A percentile compares a stretch with the other conserved stretches of the same genome.
phyloP scores from a whole-genome alignment of 2,797 vertebrate genomes.

The Stomatorhinus walkeri region DNA sequence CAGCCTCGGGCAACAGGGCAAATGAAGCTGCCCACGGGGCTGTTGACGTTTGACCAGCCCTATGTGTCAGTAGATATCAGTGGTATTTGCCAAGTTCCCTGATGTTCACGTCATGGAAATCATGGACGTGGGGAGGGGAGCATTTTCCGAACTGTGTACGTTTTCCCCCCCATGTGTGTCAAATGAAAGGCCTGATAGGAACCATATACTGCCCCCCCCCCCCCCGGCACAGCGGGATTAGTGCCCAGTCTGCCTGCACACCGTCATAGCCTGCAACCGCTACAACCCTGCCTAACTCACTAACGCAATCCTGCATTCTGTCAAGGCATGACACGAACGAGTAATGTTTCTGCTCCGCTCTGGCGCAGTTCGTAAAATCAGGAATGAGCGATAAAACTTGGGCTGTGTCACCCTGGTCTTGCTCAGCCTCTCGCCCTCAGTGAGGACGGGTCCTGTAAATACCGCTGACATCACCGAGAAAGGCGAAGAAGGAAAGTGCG shows the following conservation, averaged over 20 bases:
- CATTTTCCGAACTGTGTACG: neutral
- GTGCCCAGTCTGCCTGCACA: neutral
- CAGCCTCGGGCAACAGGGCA: neutral
- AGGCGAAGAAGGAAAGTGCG: too few species aligned
- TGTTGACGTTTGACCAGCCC: neutral
- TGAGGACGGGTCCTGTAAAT: neutral
- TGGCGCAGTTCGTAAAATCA: neutral
- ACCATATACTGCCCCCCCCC: slow-evolving; percentile 6
- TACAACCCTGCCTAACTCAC: neutral
- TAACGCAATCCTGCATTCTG: neutral
- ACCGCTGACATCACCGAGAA: neutral
- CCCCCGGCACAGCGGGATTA: neutral
- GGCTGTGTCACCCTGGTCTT: neutral
- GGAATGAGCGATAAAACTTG: slow-evolving; percentile 8
- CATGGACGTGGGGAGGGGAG: neutral
- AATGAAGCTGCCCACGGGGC: neutral
- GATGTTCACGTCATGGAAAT: neutral
- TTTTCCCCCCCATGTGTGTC: neutral
- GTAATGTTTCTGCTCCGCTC: neutral
- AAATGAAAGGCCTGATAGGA: slow-evolving; percentile 1
- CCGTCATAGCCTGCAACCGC: neutral
- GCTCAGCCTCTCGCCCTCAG: neutral
- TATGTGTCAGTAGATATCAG: slow-evolving; percentile 20
- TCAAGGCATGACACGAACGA: neutral
- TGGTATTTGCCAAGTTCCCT: slow-evolving; percentile 21